These are phyloP conservation scores for Digitonthophagus gazella DNA, from an alignment of 2,888 invertebrate species.

Conservation along the genomic window DNA sequence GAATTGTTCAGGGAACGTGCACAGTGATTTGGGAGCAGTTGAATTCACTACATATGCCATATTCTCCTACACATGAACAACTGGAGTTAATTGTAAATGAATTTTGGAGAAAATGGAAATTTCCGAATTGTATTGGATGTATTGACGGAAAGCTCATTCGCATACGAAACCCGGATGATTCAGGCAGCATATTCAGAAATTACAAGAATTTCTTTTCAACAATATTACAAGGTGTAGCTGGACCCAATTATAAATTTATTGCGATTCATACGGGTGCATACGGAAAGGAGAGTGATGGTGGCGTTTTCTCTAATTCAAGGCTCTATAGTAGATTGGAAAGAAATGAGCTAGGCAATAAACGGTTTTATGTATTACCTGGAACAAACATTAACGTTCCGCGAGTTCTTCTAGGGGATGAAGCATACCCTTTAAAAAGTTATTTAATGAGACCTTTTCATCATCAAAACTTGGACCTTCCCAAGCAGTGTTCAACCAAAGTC, in stretches of 20 bases:
- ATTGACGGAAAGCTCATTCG: no score
- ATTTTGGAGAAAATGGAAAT: no score
- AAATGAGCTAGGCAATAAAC: constrained; percentile 21
- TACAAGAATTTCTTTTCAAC: no score
- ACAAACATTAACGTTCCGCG: constrained; percentile 30
- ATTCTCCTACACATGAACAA: no score
- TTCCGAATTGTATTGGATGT: no score
- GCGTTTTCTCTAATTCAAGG: constrained; percentile 27
- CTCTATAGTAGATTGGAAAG: constrained; percentile 28
- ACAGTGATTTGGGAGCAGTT: no score
- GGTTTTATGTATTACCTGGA: constrained; percentile 26
- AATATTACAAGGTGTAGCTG: constrained; percentile 28
- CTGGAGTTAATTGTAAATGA: no score
- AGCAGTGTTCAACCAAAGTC: constrained; percentile 8
- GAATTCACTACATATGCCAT: no score
- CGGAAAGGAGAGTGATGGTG: constrained; percentile 31
- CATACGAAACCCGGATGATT: no score
- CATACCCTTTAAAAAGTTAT: constrained; percentile 30
- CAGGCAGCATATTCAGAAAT: no score
- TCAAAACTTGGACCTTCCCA: constrained; percentile 13
- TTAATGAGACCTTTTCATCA: constrained; percentile 25
- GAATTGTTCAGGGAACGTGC: no score
- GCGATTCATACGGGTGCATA: constrained; percentile 29
- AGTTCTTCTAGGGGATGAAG: constrained; percentile 32
- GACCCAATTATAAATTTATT: constrained; percentile 29